A percentile compares a stretch with the other conserved stretches of the same genome.
Evolutionary conservation across 1,140 invertebrate species (phyloP).

Genomic region (Carcinoscorpius rotundicauda): DNA sequence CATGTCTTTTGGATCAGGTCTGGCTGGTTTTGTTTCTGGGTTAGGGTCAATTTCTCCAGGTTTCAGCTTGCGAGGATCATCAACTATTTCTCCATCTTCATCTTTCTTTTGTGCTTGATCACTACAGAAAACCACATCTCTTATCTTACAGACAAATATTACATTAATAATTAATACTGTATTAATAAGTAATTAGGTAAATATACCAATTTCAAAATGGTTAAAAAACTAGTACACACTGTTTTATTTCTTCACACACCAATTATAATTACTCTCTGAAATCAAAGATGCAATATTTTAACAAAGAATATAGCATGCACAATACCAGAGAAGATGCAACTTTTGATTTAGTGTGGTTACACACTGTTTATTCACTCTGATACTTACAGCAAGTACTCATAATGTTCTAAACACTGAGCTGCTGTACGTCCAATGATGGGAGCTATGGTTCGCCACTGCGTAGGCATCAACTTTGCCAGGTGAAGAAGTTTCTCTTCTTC

Average conservation of each 20-base stretch:
- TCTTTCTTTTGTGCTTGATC: constrained; percentile 98
- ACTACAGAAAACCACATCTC: constrained; percentile 35
- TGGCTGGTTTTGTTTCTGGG: constrained; percentile 97
- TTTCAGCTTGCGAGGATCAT: constrained; percentile 89
- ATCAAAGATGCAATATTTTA: too few species aligned
- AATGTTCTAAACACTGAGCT: constrained; percentile 94
- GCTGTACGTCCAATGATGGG: constrained; percentile 97
- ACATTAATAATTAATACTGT: constrained; percentile 3
- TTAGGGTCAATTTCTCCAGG: constrained; percentile 99
- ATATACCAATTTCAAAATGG: too few species aligned
- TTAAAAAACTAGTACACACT: too few species aligned
- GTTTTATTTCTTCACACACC: too few species aligned
- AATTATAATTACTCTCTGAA: too few species aligned
- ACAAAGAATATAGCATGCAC: too few species aligned
- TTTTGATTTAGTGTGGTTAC: background rate
- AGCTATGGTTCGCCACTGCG: constrained; percentile 98
- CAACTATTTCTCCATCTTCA: constrained; percentile 75
- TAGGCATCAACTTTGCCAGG: constrained; percentile 97
- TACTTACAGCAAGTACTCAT: constrained; percentile 86
- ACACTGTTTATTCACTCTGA: background rate
- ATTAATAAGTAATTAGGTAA: too few species aligned
- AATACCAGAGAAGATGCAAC: too few species aligned
- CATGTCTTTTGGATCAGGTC: constrained; percentile 99
- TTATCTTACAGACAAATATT: constrained; percentile 10
- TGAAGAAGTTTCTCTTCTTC: constrained; percentile 98